Percentiles rank a stretch among this genome's conserved stretches.
These are phyloP conservation scores for Spodoptera litura DNA, from an alignment of 1,140 invertebrate species.

Conservation along the genomic window DNA sequence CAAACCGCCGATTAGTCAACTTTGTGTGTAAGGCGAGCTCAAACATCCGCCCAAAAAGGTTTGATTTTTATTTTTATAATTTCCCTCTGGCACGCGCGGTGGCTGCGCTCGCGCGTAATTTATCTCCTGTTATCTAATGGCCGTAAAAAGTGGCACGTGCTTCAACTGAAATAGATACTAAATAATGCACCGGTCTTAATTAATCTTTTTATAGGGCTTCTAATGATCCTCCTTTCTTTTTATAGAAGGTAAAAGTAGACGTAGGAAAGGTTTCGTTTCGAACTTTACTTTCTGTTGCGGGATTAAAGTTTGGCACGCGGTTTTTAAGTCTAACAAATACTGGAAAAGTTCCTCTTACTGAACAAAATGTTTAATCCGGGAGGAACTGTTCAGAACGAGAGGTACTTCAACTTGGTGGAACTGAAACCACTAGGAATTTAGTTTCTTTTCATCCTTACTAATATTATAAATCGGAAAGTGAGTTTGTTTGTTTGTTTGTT, in stretches of 20 bases:
- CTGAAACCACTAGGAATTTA: neutral
- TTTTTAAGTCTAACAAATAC: conserved; percentile 1
- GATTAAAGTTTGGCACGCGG: conserved; percentile 16
- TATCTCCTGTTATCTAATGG: conserved; percentile 64
- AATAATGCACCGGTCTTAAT: conserved; percentile 32
- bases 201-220: conserved; percentile 25
- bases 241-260: neutral
- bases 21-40: conserved; percentile 22
- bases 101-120: conserved; percentile 53
- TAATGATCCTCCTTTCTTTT: neutral
- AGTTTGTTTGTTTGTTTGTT: too few relatives aligned
- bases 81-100: conserved; percentile 40
- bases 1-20: conserved; percentile 34
- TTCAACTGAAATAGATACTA: conserved; percentile 38
- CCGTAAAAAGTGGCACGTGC: conserved; percentile 61
- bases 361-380: conserved; percentile 8
- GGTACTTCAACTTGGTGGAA: neutral
- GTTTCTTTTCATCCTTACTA: neutral
- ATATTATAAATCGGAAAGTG: too few relatives aligned
- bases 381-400: conserved; percentile 8
- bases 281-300: neutral
- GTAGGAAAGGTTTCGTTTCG: neutral
- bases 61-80: conserved; percentile 53
- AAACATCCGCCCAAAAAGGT: conserved; percentile 47
- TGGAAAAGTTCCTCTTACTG: neutral